Conservation (phyloP, 2,113 vertebrate species). For the Oncorhynchus mykiss region DNA sequence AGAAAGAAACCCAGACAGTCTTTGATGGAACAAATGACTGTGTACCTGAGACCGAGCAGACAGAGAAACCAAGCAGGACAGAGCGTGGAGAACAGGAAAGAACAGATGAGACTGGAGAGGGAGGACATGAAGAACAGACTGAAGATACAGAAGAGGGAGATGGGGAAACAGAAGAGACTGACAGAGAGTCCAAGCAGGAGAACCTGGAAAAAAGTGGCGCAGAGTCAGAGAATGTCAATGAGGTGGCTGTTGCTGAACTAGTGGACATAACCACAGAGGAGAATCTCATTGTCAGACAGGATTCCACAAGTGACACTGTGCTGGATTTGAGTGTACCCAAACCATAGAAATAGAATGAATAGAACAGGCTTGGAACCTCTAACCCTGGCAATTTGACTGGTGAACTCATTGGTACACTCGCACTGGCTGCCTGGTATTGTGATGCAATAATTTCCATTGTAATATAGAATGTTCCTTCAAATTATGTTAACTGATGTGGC, state of each 20-base stretch:
- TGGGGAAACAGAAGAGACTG: not conserved
- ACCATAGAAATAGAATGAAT: too few species aligned
- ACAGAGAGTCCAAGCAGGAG: slow-evolving; percentile 7
- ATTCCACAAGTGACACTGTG: too few species aligned
- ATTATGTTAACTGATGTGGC: too few species aligned
- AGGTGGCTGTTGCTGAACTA: not conserved
- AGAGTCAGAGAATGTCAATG: not conserved
- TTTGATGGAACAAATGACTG: not conserved
- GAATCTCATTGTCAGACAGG: not conserved
- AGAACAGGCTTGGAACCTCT: too few species aligned
- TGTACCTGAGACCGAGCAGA: not conserved
- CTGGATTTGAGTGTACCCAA: too few species aligned
- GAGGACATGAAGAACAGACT: not conserved
- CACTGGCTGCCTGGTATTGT: too few species aligned
- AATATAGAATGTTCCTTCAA: too few species aligned
- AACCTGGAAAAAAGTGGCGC: not conserved
- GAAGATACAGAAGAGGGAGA: not conserved
- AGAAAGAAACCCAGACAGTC: slow-evolving; percentile 4
- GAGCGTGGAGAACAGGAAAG: not conserved
- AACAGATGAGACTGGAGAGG: not conserved
- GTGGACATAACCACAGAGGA: not conserved
- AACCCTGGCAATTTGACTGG: too few species aligned
- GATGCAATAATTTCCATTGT: too few species aligned
- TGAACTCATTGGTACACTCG: too few species aligned
- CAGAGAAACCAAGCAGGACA: not conserved